phyloP scores from a whole-genome alignment of 2,888 invertebrate species.

The Muschampia plurimacula region DNA sequence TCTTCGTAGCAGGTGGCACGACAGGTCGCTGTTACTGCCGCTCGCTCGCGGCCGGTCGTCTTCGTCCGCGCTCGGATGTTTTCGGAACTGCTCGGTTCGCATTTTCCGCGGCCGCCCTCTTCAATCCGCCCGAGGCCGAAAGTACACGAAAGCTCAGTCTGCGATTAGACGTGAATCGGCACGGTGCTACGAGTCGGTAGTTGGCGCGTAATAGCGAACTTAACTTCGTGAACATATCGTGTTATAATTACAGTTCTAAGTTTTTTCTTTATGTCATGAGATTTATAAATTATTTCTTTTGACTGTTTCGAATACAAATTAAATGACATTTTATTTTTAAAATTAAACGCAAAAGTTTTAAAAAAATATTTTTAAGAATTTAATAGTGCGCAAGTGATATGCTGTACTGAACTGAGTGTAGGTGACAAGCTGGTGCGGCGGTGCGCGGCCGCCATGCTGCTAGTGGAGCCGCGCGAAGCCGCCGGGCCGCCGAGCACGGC shows the following conservation, averaged over 20 bases:
- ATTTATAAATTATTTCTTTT: not conserved
- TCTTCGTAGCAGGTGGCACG: constrained; percentile 79
- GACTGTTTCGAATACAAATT: not conserved
- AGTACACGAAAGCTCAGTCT: constrained; percentile 76
- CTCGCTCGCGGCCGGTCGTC: constrained; percentile 43
- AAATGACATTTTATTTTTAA: constrained; percentile 7
- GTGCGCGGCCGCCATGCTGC: constrained; percentile 88
- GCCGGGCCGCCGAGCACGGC: constrained; percentile 86
- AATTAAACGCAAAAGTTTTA: not conserved
- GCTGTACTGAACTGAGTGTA: constrained; percentile 66
- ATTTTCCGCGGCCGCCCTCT: constrained; percentile 80
- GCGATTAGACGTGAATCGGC: constrained; percentile 68
- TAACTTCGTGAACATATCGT: constrained; percentile 52
- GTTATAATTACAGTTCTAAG: constrained; percentile 33
- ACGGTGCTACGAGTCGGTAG: constrained; percentile 60
- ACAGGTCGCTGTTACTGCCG: constrained; percentile 65
- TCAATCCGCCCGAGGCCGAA: constrained; percentile 66
- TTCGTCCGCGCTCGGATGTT: constrained; percentile 58
- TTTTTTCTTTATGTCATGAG: not conserved
- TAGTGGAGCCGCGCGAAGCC: constrained; percentile 91
- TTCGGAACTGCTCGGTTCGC: constrained; percentile 57
- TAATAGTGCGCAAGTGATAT: constrained; percentile 55
- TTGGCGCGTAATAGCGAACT: constrained; percentile 37
- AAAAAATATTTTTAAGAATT: not conserved
- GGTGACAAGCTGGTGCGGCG: constrained; percentile 64